Conservation (phyloP, 1,140 invertebrate species). For the Matsumurasca onukii region DNA sequence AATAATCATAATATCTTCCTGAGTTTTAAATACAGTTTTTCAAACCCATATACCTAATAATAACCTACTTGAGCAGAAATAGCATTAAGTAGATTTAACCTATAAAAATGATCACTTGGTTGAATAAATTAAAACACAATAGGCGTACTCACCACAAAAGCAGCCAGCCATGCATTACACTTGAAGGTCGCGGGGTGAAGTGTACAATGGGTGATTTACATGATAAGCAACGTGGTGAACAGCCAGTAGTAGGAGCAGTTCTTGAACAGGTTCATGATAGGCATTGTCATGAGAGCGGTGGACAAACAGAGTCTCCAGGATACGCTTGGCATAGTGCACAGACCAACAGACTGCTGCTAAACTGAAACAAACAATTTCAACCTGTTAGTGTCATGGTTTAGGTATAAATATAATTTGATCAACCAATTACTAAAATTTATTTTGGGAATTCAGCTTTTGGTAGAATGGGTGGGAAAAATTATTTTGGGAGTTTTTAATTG, state of each 20-base stretch:
- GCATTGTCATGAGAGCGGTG: slow-evolving; percentile 99
- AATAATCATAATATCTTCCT: no score
- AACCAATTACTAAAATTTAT: no score
- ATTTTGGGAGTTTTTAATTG: no score
- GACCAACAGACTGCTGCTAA: slow-evolving; percentile 86
- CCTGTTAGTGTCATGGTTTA: no score
- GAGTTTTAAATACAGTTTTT: no score
- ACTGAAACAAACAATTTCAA: slow-evolving; percentile 57
- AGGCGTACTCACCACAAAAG: slow-evolving; percentile 71
- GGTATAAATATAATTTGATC: no score
- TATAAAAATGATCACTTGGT: no score
- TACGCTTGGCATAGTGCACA: slow-evolving; percentile 90
- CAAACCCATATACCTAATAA: no score
- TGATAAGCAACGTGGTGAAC: slow-evolving; percentile 98
- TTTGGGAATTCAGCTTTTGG: no score
- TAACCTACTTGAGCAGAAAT: no score
- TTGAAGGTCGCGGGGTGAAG: slow-evolving; percentile 69
- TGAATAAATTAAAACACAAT: slow-evolving; percentile 1
- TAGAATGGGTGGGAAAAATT: no score
- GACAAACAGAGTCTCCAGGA: slow-evolving; percentile 95
- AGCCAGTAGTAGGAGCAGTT: slow-evolving; percentile 99
- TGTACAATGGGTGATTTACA: slow-evolving; percentile 95
- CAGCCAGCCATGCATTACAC: slow-evolving; percentile 69
- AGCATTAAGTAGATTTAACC: no score
- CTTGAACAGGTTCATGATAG: slow-evolving; percentile 93